Conservation (phyloP, 2,113 vertebrate genomes). For the Panurus biarmicus region DNA sequence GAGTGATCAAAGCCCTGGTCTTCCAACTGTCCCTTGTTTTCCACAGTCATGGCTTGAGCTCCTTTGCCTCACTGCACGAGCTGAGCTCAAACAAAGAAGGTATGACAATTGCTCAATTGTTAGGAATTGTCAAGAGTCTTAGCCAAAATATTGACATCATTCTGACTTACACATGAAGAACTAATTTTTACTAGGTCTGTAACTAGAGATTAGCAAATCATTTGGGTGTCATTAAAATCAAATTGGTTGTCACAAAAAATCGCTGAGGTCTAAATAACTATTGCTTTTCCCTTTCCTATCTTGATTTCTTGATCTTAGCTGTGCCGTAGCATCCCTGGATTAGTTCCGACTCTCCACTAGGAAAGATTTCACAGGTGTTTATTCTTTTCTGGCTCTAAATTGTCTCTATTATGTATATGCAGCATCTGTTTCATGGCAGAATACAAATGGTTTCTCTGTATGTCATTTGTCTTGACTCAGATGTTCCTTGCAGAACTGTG, state of each 20-base stretch:
- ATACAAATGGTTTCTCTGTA: neutral
- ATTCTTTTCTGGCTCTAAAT: neutral
- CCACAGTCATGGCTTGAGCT: conserved; percentile 1
- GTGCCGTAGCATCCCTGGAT: neutral
- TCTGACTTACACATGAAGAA: conserved; percentile 1
- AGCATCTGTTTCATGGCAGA: neutral
- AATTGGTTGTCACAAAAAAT: neutral
- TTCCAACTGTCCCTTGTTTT: conserved; percentile 44
- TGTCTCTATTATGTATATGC: neutral
- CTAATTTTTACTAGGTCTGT: conserved; percentile 11
- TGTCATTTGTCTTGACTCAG: neutral
- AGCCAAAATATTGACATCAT: conserved; percentile 53
- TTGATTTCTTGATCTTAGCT: neutral
- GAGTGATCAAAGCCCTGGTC: conserved; percentile 26
- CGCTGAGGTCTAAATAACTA: neutral
- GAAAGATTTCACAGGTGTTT: neutral
- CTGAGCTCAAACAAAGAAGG: neutral
- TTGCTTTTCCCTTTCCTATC: neutral
- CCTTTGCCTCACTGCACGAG: neutral
- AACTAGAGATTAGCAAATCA: neutral
- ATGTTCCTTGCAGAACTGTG: neutral
- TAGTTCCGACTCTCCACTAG: neutral
- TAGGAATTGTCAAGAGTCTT: neutral
- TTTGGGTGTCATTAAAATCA: conserved; percentile 5
- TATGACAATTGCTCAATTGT: conserved; percentile 28